Evolutionary conservation across 2,113 vertebrate genomes (phyloP).

Genomic region (Peromyscus maniculatus): DNA sequence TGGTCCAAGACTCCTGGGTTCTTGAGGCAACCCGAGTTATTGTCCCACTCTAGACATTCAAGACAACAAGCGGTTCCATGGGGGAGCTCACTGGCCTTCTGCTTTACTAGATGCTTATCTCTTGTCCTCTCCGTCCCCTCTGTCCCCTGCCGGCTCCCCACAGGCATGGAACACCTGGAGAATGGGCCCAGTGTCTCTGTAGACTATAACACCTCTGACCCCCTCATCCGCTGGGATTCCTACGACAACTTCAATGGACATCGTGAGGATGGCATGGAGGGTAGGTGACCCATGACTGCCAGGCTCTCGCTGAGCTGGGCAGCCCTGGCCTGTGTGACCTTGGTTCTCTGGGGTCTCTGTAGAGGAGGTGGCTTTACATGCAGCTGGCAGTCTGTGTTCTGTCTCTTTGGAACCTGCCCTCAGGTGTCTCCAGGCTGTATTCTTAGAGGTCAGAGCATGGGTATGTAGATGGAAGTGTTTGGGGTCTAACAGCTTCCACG

Average conservation of each 20-base stretch:
- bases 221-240: conserved; percentile 98
- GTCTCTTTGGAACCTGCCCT: background rate
- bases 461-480: background rate
- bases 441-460: background rate
- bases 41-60: background rate
- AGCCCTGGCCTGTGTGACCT: background rate
- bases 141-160: background rate
- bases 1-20: conserved; percentile 25
- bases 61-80: conserved; percentile 25
- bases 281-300: conserved; percentile 80
- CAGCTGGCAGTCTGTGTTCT: background rate
- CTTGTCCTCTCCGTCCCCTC: background rate
- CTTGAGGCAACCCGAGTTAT: conserved; percentile 21
- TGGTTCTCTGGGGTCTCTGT: background rate
- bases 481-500: background rate
- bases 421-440: background rate
- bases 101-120: conserved; percentile 24
- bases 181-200: conserved; percentile 97
- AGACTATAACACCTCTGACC: conserved; percentile 97
- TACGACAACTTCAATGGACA: conserved; percentile 95
- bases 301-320: background rate
- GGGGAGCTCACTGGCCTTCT: background rate
- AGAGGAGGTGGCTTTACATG: background rate
- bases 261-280: conserved; percentile 92
- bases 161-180: conserved; percentile 97